Base-by-base conservation (phyloP, 2,797 vertebrate species). In the Neomorphus geoffroyi region DNA sequence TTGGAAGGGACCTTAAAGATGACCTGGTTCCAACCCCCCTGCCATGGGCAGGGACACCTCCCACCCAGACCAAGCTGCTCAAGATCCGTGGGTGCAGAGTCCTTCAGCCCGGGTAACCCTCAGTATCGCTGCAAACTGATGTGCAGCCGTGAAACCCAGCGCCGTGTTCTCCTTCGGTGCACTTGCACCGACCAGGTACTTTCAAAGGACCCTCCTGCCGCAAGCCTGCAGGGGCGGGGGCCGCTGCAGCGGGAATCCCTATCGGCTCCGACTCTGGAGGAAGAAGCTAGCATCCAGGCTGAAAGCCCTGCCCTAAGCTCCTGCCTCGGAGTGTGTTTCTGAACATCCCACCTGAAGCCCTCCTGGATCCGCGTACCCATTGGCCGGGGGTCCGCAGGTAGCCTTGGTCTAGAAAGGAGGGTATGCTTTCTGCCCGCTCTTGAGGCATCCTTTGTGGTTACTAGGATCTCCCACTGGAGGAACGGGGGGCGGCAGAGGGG, bases 131-230 rank as follows among this genome's bases (percentile, higher is more conserved):
- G 3, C 6, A 5, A 22, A 72, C 8, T 3, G 6, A 9, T 15
- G 27, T 7, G 18, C 27, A 7, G 10, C 61, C 7, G 0, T 3
- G 15, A 60, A 71, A 73, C 11, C 2, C 1, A 45, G 74, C 2
- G 15, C 30, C 10, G 19, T 14, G 10, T 21, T 79, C 24, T 6
- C 18, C 27, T 32, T 30, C 39, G 3, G 21, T 13, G 7, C 32
- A 11, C n/a, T n/a, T 21, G 8, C 28, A 13, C 75, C 2, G 2
- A 9, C 10, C 46, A 30, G 62, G 37, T 23, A 73, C 8, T 70
- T 43, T 18, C 30, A 50, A 39, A 80, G 50, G 48, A 74, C 46
- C 21, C 13, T 37, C 10, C 13, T 4, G 6, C 28, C 26, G 1
- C 28, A 9, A 43, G 43, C 24, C 22, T 11, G 13, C 33, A 16